phyloP scores from a whole-genome alignment of 2,888 invertebrate genomes.

The Drosophila putrida region DNA sequence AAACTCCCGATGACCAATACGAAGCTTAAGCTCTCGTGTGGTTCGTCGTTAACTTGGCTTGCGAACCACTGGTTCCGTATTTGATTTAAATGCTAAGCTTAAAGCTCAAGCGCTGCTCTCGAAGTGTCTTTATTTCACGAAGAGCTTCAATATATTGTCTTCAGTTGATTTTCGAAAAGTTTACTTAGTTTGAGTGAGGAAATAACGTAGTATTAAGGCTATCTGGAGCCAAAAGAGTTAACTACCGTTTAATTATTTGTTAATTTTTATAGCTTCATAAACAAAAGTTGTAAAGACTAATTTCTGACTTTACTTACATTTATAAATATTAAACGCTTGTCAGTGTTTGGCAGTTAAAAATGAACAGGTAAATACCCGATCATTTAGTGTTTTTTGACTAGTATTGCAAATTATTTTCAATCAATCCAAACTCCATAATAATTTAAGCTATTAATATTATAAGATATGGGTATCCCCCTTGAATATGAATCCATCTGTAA shows the following conservation, averaged over 20 bases:
- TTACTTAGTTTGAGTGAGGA: too few species aligned
- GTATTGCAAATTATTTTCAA: not conserved
- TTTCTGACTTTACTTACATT: not conserved
- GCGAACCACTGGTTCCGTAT: slow-evolving; percentile 40
- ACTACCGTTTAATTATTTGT: not conserved
- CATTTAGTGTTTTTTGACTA: not conserved
- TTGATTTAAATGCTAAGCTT: not conserved
- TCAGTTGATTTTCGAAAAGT: not conserved
- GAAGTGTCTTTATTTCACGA: not conserved
- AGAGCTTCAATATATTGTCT: slow-evolving; percentile 4
- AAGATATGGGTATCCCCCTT: too few species aligned
- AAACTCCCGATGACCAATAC: slow-evolving; percentile 51
- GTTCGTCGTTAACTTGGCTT: slow-evolving; percentile 20
- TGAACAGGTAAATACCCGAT: not conserved
- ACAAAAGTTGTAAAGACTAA: not conserved
- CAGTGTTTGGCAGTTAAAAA: not conserved
- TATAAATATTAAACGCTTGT: too few species aligned
- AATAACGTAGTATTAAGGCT: not conserved
- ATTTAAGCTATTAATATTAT: not conserved
- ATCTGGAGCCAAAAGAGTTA: not conserved
- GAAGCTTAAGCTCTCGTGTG: slow-evolving; percentile 21
- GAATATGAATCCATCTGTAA: too few species aligned
- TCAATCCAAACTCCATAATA: not conserved
- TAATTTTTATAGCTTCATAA: not conserved
- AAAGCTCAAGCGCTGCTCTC: slow-evolving; percentile 36